Percentiles rank a stretch among this genome's conserved stretches.
phyloP scores from a whole-genome alignment of 2,888 invertebrate species.

The Andrena fulva region DNA sequence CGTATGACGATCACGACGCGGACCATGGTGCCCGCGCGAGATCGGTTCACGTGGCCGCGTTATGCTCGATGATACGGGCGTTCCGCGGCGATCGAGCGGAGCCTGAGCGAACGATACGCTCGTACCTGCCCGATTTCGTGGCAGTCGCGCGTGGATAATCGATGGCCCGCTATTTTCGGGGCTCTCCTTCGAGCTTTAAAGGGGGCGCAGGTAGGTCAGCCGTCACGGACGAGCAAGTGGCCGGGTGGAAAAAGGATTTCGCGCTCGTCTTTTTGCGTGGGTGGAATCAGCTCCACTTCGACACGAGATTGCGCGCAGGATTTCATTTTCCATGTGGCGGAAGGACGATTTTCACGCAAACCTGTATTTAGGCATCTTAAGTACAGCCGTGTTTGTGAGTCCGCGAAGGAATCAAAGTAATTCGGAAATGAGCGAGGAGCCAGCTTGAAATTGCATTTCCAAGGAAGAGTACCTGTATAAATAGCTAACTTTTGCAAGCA shows the following conservation, averaged over 20 bases:
- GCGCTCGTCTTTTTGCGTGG: background rate
- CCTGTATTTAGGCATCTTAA: too few relatives aligned
- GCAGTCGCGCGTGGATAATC: constrained; percentile 68
- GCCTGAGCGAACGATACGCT: constrained; percentile 54
- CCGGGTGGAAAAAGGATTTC: background rate
- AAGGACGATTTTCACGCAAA: too few relatives aligned
- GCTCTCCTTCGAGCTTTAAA: constrained; percentile 9
- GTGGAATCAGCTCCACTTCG: too few relatives aligned
- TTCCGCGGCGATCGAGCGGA: constrained; percentile 59
- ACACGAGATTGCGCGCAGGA: too few relatives aligned
- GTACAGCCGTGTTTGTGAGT: too few relatives aligned
- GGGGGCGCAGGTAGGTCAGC: constrained; percentile 19
- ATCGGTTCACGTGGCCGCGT: constrained; percentile 43
- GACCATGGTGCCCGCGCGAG: constrained; percentile 7
- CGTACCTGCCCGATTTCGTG: constrained; percentile 63
- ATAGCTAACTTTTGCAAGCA: background rate
- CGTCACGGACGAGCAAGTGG: constrained; percentile 20
- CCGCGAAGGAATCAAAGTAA: too few relatives aligned
- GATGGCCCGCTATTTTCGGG: constrained; percentile 62
- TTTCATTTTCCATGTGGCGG: too few relatives aligned
- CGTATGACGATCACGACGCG: constrained; percentile 25
- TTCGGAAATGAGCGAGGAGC: too few relatives aligned
- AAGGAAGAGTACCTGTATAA: background rate
- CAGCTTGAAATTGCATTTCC: background rate
- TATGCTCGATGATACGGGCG: constrained; percentile 65